Base-by-base conservation (phyloP, 2,113 vertebrate species). In the Eptesicus fuscus region DNA sequence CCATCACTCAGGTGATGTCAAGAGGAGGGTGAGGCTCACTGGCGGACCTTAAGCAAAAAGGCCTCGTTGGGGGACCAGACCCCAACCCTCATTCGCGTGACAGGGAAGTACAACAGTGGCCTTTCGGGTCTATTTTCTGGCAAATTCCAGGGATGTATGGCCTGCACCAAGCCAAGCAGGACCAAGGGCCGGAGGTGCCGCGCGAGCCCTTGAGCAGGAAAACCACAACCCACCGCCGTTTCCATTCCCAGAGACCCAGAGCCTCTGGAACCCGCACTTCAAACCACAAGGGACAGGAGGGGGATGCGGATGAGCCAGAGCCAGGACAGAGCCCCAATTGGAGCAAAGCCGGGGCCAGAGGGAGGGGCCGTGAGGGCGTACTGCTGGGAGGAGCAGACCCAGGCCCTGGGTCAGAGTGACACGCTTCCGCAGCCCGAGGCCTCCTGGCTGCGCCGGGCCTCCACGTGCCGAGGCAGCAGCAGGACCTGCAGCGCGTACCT, bases 1-100 rank as follows among this genome's bases (percentile, higher is more conserved):
- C 49, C 13, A 0, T 4, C 0, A 5, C 0, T 0, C 0, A 22
- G 40, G 51, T 22, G 23, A 30, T 0, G 11, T 4, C n/a, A 40
- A 16, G 30, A 12, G 18, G 20, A 71, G 63, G 42, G 32, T 3
- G 25, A 20, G 3, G 59, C 23, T 61, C 25, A 23, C 22, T 23
- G 56, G 56, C 22, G 0, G 30, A 17, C 47, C 74, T 11, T 1
- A 16, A 37, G 20, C 7, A 42, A 22, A 20, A 87, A 63, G 59
- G 12, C 32, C 65, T 12, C 20, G 7, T 4, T 70, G 13, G 12
- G 28, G 11, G 32, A 10, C 10, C 40, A 51, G 28, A 56, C 18
- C 30, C 30, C 0, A 9, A 12, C n/a, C 5, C 28, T 40, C 12
- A 9, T 4, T 7, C 1, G 9, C 20, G 22, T 53, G 30, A 25